phyloP scores from a whole-genome alignment of 2,888 invertebrate species.

The Entomobrya multifasciata region DNA sequence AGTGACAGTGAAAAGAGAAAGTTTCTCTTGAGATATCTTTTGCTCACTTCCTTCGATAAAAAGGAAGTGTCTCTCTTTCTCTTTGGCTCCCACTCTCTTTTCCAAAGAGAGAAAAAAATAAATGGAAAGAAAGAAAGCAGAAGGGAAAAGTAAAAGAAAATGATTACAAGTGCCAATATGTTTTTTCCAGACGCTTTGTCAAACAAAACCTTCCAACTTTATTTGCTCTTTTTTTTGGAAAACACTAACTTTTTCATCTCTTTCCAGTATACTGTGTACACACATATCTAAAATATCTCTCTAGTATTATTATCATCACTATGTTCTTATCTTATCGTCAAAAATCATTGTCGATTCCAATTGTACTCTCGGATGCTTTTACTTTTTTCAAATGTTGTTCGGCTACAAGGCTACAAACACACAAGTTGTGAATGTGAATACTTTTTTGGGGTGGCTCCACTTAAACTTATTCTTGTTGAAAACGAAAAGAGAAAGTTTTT shows the following conservation, averaged over 20 bases:
- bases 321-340: background rate
- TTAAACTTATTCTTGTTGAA: background rate
- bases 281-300: no score
- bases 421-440: background rate
- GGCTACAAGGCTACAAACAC: background rate
- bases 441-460: background rate
- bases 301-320: background rate
- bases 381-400: background rate
- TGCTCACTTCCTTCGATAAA: no score
- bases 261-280: no score
- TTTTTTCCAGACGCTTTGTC: slow-evolving; percentile 12
- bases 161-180: slow-evolving; percentile 34
- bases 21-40: background rate
- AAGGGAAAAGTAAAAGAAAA: background rate
- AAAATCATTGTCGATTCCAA: slow-evolving; percentile 18
- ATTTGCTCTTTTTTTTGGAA: background rate
- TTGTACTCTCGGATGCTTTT: background rate
- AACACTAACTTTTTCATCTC: background rate
- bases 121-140: background rate
- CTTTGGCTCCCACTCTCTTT: no score
- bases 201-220: slow-evolving; percentile 2
- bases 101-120: slow-evolving; percentile 4
- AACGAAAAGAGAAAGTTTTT: slow-evolving; percentile 19
- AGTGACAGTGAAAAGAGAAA: background rate
- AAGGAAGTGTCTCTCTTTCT: no score